Base-by-base conservation (phyloP, 2,888 invertebrate species). In the Tyria jacobaeae region DNA sequence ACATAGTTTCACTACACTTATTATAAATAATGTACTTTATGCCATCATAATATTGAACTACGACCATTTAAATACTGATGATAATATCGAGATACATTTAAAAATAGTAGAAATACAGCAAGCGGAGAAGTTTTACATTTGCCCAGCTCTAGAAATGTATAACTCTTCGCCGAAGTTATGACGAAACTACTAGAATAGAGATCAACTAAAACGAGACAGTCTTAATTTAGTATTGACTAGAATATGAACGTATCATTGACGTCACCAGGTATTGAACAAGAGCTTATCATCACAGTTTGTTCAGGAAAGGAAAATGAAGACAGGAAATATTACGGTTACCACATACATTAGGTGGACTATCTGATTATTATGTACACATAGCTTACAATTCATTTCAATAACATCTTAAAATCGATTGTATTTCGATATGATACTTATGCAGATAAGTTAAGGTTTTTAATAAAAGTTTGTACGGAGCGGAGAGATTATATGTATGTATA, bases 61-160 rank as follows among this genome's bases (percentile, higher is more conserved):
- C 68, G 50, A 68, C 17, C 51, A 62, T 58, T 64, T 57, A 61
- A 71, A 76, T 70, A 68, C 66, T 68, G 72, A 67, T 68, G 79
- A 77, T 78, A 78, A 74, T 76, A 69, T 62, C 3, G 52, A 49
- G 17, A 37, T 49, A 57, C 25, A 27, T 57, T 48, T 17, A 41
- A 55, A 63, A 44, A 1, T 21, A 80, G 52, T 70, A 70, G 56
- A 60, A 58, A 56, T 71, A 70, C 50, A 56, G 67, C 48, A 69
- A 83, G 87, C 88, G 89, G 88, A 89, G 84, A 70, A 84, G 86
- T 89, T 88, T 82, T 90, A 92, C 93, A 92, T 92, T 92, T 90
- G 77, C 92, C 92, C 93, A 93, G 93, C 93, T 93, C 88, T 77
- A 69, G 81, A 90, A 92, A 92, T 91, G 91, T 91, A 91, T 72